These are phyloP conservation scores for Caenorhabditis drosophilae DNA, from an alignment of 2,888 invertebrate species.

Conservation along the genomic window DNA sequence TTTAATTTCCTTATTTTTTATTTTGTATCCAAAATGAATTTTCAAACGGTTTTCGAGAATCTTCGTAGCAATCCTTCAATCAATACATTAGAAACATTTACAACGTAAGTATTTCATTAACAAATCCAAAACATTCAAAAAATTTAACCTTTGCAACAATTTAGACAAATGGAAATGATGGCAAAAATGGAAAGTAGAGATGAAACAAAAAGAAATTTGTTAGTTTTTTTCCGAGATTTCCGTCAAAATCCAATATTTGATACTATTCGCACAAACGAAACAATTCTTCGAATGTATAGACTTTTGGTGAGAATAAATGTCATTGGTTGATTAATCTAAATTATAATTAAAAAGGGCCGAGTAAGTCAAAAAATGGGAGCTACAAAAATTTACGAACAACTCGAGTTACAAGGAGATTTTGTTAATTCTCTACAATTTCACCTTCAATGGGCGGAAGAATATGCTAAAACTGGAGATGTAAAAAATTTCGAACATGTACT, in stretches of 20 bases:
- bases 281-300: slow-evolving; percentile 27
- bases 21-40: no score
- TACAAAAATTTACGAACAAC: slow-evolving; percentile 42
- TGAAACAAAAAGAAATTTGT: slow-evolving; percentile 12
- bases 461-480: slow-evolving; percentile 20
- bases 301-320: no score
- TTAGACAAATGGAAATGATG: slow-evolving; percentile 14
- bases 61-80: no score
- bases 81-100: no score
- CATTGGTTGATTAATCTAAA: no score
- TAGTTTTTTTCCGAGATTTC: slow-evolving; percentile 6
- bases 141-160: no score
- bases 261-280: slow-evolving; percentile 9
- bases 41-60: no score
- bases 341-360: no score
- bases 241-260: slow-evolving; percentile 5
- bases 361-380: slow-evolving; percentile 41
- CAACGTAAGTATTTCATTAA: no score
- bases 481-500: slow-evolving; percentile 14
- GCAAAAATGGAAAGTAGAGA: slow-evolving; percentile 3
- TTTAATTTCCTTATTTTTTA: no score
- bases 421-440: slow-evolving; percentile 37
- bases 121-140: no score
- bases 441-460: slow-evolving; percentile 43
- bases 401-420: slow-evolving; percentile 41